Evolutionary conservation across 2,888 invertebrate species (phyloP), one percentile per base, ranked within the genome.

Genomic region (Chrysolina haemoptera): DNA sequence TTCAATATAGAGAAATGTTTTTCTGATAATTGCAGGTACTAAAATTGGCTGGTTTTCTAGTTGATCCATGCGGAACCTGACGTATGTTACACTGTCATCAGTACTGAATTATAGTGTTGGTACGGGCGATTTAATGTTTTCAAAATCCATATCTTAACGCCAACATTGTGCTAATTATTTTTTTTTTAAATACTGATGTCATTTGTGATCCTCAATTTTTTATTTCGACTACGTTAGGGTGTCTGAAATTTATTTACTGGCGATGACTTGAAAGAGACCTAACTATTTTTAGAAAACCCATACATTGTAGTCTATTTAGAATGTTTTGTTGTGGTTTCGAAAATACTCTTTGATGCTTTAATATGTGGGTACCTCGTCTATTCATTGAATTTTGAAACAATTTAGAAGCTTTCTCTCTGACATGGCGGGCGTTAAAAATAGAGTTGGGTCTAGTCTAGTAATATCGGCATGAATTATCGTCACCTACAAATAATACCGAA

Each of bases 231-330:
- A 59, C 70, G 62, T 73, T 70, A 67, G 41, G 66, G 70, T 67
- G 70, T 70, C 62, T 53, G 73, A 67, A 64, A 73, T 70, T 35
- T 67, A 73, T 73, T 73, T 70, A 73, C 46, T 67, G 48, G 66
- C 59, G 59, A 35, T 59, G 67, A 66, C 73, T 62, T 66, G 67
- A 73, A 27, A 63, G 68, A 66, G 65, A 69, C 70, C 18, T 18
- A 27, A 41, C 70, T 74, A 74, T 71, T 71, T 74, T 74, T 68
- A 71, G 65, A 20, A 11, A 62, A 16, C 63, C 18, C 27, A 41
- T 65, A 70, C 64, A 70, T 27, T 64, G 70, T 70, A 70, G 48
- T 41, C 53, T 64, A 64, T 70, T 64, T 70, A 70, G 40, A 70
- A 65, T 55, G 64, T 65, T 70, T 70, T 70, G 70, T 70, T 70